Evolutionary conservation across 2,797 vertebrate species (phyloP).

Genomic region (Helarctos malayanus): DNA sequence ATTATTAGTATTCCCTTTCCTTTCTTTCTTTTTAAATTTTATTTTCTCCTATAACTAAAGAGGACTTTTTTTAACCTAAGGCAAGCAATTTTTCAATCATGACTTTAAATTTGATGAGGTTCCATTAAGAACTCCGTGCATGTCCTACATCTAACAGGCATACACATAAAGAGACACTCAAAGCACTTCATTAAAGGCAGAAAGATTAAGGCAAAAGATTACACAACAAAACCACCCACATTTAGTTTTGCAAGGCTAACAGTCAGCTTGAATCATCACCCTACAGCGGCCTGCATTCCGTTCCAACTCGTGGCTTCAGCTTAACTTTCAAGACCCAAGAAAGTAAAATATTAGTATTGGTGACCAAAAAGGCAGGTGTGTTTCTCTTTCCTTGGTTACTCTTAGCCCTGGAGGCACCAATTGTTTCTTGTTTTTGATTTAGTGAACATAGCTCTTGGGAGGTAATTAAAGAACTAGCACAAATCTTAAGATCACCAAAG

Average conservation of each 20-base stretch:
- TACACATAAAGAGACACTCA: constrained; percentile 54
- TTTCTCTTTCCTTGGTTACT: constrained; percentile 65
- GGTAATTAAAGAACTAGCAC: constrained; percentile 76
- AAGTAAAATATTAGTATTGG: constrained; percentile 81
- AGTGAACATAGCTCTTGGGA: constrained; percentile 73
- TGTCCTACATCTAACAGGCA: constrained; percentile 65
- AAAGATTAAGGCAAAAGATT: constrained; percentile 69
- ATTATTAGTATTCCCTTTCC: neutral
- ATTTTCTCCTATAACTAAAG: neutral
- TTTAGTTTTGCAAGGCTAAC: constrained; percentile 77
- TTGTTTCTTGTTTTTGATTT: constrained; percentile 75
- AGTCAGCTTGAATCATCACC: constrained; percentile 81
- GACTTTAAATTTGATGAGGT: constrained; percentile 78
- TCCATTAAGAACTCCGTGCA: constrained; percentile 65
- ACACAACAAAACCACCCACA: constrained; percentile 81
- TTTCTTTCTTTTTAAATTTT: neutral
- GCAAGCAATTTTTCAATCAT: constrained; percentile 74
- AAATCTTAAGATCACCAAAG: constrained; percentile 59
- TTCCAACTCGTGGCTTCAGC: constrained; percentile 56
- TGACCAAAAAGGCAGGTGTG: constrained; percentile 66
- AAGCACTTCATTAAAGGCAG: constrained; percentile 69
- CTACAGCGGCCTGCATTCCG: constrained; percentile 48
- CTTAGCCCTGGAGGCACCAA: constrained; percentile 76
- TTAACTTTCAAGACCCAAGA: constrained; percentile 67
- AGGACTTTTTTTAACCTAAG: constrained; percentile 73